Evolutionary conservation across 2,888 invertebrate genomes (phyloP), one percentile per base, ranked within the genome.

Genomic region (Rotaria magnacalcarata): DNA sequence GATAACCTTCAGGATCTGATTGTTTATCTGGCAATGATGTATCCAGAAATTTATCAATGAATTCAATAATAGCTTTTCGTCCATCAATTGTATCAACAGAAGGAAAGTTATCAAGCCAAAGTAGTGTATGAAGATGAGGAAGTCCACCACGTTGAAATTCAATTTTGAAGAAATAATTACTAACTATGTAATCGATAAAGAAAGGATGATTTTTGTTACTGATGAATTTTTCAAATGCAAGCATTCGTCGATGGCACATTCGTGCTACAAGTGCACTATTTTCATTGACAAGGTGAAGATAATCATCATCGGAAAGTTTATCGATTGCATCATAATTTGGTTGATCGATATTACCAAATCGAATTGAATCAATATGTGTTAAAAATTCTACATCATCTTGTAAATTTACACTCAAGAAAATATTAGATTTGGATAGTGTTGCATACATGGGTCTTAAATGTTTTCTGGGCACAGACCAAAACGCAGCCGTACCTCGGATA

Each of bases 91-190:
- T 75, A 5, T 75, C 74, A 75, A 43, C 21, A 41, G 41, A 41
- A 19, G 74, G 74, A 75, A 43, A 43, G 19, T 75, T 75, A 19
- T 41, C 41, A 7, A 75, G 34, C 74, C 74, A 75, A 2, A 75
- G 14, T 21, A 43, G 5, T 0, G 43, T 43, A 75, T 75, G 74
- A 3, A 43, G 4, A 75, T 75, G 74, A 2, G 74, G 74, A 19
- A 75, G 74, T 41, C 43, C 74, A 75, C 43, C 74, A 19, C 74
- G 74, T 34, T 75, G 74, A 75, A 75, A 75, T 75, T 75, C 74
- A 41, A 75, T 75, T 75, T 75, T 75, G 5, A 75, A 41, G 2
- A 75, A 75, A 41, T 75, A 75, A 75, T 75, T 75, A 21, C 21
- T 41, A 14, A 75, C 74, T 4, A 5, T 41, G 41, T 34, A 75